A percentile compares a stretch with the other conserved stretches of the same genome.
Evolutionary conservation across 1,140 invertebrate species (phyloP).

Genomic region (Camponotus floridanus): DNA sequence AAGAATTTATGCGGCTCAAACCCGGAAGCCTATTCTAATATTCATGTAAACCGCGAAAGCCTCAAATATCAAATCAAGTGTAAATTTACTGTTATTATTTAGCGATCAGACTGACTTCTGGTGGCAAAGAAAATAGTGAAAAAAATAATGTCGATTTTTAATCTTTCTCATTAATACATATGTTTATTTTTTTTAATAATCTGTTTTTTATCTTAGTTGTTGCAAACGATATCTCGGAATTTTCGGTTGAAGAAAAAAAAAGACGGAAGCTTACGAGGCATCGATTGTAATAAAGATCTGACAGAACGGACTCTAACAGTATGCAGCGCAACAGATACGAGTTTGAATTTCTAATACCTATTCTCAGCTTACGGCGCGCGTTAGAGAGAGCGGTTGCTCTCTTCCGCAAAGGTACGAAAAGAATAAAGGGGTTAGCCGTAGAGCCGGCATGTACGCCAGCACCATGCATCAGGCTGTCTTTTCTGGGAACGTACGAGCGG

Average conservation of each 20-base stretch:
- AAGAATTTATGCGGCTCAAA: no score
- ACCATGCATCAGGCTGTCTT: conserved; percentile 65
- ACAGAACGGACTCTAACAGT: conserved; percentile 27
- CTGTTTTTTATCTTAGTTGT: not conserved
- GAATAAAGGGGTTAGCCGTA: conserved; percentile 20
- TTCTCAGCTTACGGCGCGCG: not conserved
- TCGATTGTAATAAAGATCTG: conserved; percentile 62
- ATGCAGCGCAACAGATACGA: conserved; percentile 6
- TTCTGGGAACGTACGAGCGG: conserved; percentile 55
- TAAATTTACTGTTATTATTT: not conserved
- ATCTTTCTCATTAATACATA: not conserved
- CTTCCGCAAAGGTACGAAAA: conserved; percentile 47
- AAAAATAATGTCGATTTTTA: not conserved
- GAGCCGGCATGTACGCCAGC: conserved; percentile 14
- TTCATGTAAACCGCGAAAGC: no score
- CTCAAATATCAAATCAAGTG: no score
- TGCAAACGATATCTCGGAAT: not conserved
- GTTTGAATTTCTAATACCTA: conserved; percentile 68
- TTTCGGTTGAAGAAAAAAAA: conserved; percentile 30
- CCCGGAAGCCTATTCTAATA: no score
- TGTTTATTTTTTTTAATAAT: not conserved
- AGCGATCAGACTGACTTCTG: not conserved
- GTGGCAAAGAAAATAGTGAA: not conserved
- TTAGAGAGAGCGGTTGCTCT: not conserved
- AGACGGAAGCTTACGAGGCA: conserved; percentile 40